These are phyloP conservation scores for Lycaon pictus DNA, from an alignment of 2,113 vertebrate species.

Conservation along the genomic window DNA sequence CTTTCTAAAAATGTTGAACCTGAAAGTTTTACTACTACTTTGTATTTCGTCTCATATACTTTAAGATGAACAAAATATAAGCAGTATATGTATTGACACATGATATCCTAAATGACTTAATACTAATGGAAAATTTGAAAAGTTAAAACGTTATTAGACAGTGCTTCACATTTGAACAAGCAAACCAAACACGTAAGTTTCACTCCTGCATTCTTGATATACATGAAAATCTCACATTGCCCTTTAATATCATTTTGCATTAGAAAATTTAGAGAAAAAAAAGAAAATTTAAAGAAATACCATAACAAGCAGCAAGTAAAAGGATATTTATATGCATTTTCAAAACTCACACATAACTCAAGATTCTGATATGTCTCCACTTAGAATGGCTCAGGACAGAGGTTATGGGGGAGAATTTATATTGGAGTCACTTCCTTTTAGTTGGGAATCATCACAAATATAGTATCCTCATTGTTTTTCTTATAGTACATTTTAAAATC, in stretches of 20 bases:
- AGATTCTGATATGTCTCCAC: neutral
- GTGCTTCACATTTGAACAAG: neutral
- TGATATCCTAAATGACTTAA: neutral
- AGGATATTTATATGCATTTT: neutral
- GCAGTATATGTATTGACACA: neutral
- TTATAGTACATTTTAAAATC: neutral
- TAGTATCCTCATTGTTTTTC: neutral
- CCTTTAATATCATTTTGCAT: neutral
- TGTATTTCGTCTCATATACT: neutral
- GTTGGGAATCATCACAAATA: neutral
- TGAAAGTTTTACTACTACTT: neutral
- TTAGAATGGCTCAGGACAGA: neutral
- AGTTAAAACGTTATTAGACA: slow-evolving; percentile 31
- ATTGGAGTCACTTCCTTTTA: neutral
- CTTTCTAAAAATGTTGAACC: neutral
- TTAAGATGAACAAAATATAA: slow-evolving; percentile 8
- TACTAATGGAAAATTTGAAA: neutral
- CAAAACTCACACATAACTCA: neutral
- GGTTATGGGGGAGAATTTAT: neutral
- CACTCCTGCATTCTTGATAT: neutral
- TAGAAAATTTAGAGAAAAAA: neutral
- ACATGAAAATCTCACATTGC: neutral
- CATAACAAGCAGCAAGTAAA: neutral
- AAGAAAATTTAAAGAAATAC: neutral
- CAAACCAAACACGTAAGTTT: neutral